These are phyloP conservation scores for Dysmachus trigonus DNA, from an alignment of 2,888 invertebrate species.

Conservation along the genomic window DNA sequence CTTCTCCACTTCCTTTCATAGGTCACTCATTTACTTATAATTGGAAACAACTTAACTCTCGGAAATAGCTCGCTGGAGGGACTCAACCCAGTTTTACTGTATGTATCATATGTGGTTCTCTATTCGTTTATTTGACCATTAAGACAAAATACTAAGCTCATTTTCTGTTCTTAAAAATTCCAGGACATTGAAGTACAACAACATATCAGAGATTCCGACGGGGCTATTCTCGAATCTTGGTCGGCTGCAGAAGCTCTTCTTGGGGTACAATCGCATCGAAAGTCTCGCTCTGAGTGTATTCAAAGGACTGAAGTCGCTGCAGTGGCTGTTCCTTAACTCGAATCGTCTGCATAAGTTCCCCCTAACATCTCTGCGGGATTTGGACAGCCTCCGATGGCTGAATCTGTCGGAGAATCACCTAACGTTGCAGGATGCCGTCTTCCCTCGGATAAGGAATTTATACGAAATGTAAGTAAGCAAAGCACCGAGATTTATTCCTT, in stretches of 20 bases:
- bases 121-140: background rate
- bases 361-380: constrained; percentile 62
- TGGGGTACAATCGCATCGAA: constrained; percentile 59
- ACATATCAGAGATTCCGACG: constrained; percentile 60
- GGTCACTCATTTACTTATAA: constrained; percentile 59
- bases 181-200: constrained; percentile 60
- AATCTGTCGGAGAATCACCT: constrained; percentile 66
- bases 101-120: constrained; percentile 20
- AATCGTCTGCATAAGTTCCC: constrained; percentile 65
- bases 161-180: background rate
- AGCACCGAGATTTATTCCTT: constrained; percentile 13
- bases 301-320: constrained; percentile 62
- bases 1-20: constrained; percentile 40
- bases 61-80: constrained; percentile 57
- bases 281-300: constrained; percentile 63
- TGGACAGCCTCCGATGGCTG: constrained; percentile 64
- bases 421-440: constrained; percentile 62
- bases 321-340: constrained; percentile 65
- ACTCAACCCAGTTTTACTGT: constrained; percentile 45
- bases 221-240: constrained; percentile 57
- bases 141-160: background rate
- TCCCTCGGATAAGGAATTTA: constrained; percentile 65
- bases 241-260: constrained; percentile 57
- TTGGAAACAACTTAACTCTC: constrained; percentile 59
- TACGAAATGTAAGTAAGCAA: constrained; percentile 65